Evolutionary conservation across 2,113 vertebrate genomes (phyloP), one percentile per base, ranked within the genome.

Genomic region (Pao palembangensis): DNA sequence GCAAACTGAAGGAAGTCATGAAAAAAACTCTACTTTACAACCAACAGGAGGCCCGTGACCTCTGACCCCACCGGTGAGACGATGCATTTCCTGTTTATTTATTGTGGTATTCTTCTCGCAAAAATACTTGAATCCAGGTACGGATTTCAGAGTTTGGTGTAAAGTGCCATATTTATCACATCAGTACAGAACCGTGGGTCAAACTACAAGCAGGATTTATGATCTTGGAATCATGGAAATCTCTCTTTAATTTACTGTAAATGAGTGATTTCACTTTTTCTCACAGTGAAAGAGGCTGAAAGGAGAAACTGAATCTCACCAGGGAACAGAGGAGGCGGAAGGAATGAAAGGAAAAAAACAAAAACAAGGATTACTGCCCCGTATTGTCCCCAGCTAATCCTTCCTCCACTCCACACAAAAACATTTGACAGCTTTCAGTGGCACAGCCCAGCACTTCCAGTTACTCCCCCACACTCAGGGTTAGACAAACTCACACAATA

Each of bases 371-470:
- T 85, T 85, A 81, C 61, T 75, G 57, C 61, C 64, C 63, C 23
- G 53, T 58, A 76, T 82, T 87, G 80, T 86, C 65, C 34, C 44
- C 62, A 13, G 34, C 65, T 85, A 80, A 88, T 86, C 74, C 78
- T 75, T 71, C 72, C 77, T 70, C 81, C 49, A 12, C 67, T 54
- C 61, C 66, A 61, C 69, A 74, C 75, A 81, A 73, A 73, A 87
- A 82, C 80, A 80, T 88, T 85, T 84, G 80, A 86, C 81, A 81
- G 80, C 66, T 81, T 83, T 79, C 79, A 81, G 65, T 54, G 60
- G 58, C 58, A 42, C 42, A 28, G 59, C 57, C 38, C 58, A 38
- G 71, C 78, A 58, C 67, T 69, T 64, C 71, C 69, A 76, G 25
- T 41, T 38, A 15, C 75, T 63, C 81, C 58, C 67, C 69, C 74